phyloP scores from a whole-genome alignment of 2,888 invertebrate species.

The Archips xylosteana region DNA sequence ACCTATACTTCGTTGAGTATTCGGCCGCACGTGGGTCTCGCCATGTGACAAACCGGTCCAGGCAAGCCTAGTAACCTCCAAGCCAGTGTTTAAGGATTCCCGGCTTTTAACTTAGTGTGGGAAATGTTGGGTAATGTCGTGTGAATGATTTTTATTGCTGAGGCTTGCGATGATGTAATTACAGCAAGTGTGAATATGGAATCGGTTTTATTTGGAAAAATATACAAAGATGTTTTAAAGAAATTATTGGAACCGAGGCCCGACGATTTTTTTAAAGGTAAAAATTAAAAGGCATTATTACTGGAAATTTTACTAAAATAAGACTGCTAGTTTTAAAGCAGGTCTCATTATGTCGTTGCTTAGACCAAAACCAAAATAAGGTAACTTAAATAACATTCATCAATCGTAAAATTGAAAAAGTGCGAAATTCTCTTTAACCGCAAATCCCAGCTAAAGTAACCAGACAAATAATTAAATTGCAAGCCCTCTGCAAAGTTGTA shows the following conservation, averaged over 20 bases:
- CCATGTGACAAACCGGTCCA: constrained; percentile 84
- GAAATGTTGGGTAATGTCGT: constrained; percentile 48
- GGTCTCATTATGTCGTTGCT: too few relatives aligned
- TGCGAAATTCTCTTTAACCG: not conserved
- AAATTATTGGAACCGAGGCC: not conserved
- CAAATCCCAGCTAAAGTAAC: not conserved
- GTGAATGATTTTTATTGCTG: constrained; percentile 44
- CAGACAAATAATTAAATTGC: constrained; percentile 64
- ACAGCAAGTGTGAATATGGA: not conserved
- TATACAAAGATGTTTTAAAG: not conserved
- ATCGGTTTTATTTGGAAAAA: not conserved
- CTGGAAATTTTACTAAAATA: not conserved
- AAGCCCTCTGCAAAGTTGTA: constrained; percentile 54
- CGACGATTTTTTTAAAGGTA: not conserved
- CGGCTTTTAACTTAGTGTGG: constrained; percentile 54
- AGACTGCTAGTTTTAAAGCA: not conserved
- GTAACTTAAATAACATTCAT: not conserved
- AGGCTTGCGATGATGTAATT: not conserved
- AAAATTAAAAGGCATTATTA: not conserved
- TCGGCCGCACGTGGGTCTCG: constrained; percentile 79
- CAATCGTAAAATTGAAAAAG: not conserved
- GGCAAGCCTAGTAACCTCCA: constrained; percentile 83
- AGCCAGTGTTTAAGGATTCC: constrained; percentile 73
- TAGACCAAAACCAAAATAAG: not conserved
- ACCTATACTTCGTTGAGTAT: constrained; percentile 49